phyloP scores from a whole-genome alignment of 2,113 vertebrate species.

The Oncorhynchus clarkii region DNA sequence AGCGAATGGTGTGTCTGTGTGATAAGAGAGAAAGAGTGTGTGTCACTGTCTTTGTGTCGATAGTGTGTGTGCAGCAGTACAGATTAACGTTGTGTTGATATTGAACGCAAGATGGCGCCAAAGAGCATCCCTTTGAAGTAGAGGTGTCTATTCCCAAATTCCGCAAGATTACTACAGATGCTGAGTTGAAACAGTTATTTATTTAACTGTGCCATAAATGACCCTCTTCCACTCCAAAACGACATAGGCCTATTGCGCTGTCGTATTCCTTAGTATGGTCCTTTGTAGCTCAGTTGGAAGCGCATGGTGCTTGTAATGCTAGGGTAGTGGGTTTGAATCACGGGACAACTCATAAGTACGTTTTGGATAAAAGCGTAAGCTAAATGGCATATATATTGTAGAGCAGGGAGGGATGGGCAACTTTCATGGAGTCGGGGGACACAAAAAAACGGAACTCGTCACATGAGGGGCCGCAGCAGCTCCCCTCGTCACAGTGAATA shows the following conservation, averaged over 20 bases:
- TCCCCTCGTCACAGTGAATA: too few relatives aligned
- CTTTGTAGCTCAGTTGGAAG: too few relatives aligned
- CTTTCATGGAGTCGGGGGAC: too few relatives aligned
- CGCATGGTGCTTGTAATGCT: too few relatives aligned
- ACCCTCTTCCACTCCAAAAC: not conserved
- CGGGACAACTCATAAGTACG: too few relatives aligned
- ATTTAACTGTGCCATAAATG: not conserved
- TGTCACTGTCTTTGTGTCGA: not conserved
- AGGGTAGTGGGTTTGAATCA: too few relatives aligned
- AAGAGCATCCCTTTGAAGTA: slow-evolving; percentile 38
- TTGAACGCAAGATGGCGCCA: slow-evolving; percentile 71
- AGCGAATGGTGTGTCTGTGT: not conserved
- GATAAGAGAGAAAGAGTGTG: not conserved
- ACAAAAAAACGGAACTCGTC: too few relatives aligned
- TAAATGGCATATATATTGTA: too few relatives aligned
- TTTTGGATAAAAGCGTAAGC: too few relatives aligned
- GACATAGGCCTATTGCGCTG: not conserved
- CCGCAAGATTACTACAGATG: slow-evolving; percentile 5
- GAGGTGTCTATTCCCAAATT: slow-evolving; percentile 3
- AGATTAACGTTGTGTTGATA: slow-evolving; percentile 15
- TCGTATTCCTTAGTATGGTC: too few relatives aligned
- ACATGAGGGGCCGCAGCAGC: too few relatives aligned
- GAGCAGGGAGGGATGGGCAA: too few relatives aligned
- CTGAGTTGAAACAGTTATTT: not conserved
- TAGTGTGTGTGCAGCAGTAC: not conserved